Percentiles rank a stretch among this genome's conserved stretches.
phyloP scores from a whole-genome alignment of 2,797 vertebrate species.

The Coccyzus lansbergi region DNA sequence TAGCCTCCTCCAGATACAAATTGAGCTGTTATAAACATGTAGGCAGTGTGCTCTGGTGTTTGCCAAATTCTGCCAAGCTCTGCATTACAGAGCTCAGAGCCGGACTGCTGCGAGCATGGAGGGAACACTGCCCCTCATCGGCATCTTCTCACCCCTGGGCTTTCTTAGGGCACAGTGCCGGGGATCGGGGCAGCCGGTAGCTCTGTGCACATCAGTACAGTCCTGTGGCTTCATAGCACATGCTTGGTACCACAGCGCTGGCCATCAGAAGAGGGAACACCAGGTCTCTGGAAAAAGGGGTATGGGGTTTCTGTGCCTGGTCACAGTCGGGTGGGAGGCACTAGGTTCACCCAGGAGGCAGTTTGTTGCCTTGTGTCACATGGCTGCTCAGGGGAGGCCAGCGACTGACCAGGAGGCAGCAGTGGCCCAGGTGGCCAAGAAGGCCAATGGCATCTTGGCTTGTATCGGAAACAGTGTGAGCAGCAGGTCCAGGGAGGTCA shows the following conservation, averaged over 20 bases:
- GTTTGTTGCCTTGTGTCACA: neutral
- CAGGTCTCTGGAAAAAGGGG: neutral
- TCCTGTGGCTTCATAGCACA: accelerated
- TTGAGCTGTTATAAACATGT: neutral
- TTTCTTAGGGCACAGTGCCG: neutral
- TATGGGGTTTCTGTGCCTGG: too few relatives aligned
- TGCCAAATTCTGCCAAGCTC: neutral
- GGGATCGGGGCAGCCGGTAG: neutral
- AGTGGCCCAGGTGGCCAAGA: too few relatives aligned
- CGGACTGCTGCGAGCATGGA: neutral
- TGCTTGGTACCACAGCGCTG: neutral
- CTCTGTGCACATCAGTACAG: neutral
- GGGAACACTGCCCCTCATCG: neutral
- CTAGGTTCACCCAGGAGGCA: neutral
- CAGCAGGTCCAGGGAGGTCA: too few relatives aligned
- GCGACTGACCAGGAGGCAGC: too few relatives aligned
- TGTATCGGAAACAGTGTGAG: too few relatives aligned
- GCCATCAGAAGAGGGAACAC: neutral
- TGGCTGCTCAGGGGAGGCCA: neutral
- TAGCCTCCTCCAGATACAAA: neutral
- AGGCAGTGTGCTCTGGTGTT: neutral
- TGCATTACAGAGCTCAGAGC: accelerated
- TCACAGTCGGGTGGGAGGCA: too few relatives aligned
- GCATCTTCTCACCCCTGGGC: neutral
- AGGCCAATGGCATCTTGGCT: too few relatives aligned